These are phyloP conservation scores for Pandemis cinnamomeana DNA, from an alignment of 2,888 invertebrate species.

Conservation along the genomic window DNA sequence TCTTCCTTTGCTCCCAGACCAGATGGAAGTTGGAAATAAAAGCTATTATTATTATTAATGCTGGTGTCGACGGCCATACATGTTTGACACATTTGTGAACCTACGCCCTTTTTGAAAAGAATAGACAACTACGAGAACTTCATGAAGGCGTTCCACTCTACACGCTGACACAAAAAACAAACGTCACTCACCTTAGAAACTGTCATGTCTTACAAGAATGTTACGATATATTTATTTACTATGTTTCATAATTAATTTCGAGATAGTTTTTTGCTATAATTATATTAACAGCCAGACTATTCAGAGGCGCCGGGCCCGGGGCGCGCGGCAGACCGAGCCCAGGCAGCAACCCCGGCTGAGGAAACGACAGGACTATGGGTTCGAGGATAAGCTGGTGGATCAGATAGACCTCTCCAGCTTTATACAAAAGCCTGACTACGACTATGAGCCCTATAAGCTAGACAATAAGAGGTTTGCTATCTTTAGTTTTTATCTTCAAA, in stretches of 20 bases:
- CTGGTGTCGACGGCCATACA: no score
- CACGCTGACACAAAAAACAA: slow-evolving; percentile 5
- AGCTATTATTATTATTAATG: no score
- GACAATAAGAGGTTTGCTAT: neutral
- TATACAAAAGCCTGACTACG: slow-evolving; percentile 55
- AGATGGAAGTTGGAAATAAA: no score
- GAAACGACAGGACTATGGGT: slow-evolving; percentile 43
- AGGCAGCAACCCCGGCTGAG: neutral
- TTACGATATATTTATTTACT: slow-evolving; percentile 53
- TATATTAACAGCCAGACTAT: slow-evolving; percentile 44
- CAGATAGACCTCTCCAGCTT: slow-evolving; percentile 67
- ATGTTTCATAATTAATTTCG: slow-evolving; percentile 52
- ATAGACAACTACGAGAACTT: neutral
- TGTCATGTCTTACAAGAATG: slow-evolving; percentile 52
- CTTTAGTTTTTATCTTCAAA: neutral
- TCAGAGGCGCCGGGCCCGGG: neutral
- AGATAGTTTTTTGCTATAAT: slow-evolving; percentile 52
- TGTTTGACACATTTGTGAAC: no score
- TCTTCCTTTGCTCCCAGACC: no score
- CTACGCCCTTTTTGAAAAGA: no score
- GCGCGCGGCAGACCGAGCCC: neutral
- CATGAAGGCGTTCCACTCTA: neutral
- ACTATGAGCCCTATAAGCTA: slow-evolving; percentile 19
- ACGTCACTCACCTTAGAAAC: slow-evolving; percentile 20
- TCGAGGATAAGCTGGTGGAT: slow-evolving; percentile 50